Evolutionary conservation across 2,888 invertebrate species (phyloP).

Genomic region (Agrotis clavis): DNA sequence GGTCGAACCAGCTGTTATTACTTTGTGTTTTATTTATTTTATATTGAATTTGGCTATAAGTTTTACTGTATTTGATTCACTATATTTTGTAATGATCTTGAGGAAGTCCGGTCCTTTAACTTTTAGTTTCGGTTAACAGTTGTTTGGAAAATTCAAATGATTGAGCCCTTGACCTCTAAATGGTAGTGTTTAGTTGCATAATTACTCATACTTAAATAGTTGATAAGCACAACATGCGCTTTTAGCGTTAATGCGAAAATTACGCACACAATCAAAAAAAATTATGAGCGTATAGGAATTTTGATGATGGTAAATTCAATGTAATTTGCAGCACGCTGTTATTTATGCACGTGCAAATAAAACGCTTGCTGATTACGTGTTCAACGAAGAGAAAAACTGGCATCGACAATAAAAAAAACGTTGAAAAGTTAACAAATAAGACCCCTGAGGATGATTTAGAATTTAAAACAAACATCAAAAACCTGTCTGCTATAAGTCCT

Average conservation of each 20-base stretch:
- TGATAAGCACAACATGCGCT: conserved; percentile 13
- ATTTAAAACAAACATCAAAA: background rate
- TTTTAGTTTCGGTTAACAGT: conserved; percentile 19
- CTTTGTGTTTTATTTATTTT: conserved; percentile 17
- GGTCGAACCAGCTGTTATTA: conserved; percentile 21
- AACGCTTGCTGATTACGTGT: conserved; percentile 20
- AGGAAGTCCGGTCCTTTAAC: background rate
- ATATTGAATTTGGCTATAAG: background rate
- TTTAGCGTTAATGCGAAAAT: conserved; percentile 33
- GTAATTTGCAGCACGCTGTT: conserved; percentile 30
- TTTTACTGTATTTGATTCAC: conserved; percentile 9
- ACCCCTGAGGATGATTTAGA: no score
- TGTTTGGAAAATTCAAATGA: conserved; percentile 9
- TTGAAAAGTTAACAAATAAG: background rate
- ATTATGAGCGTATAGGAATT: conserved; percentile 32
- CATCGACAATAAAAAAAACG: background rate
- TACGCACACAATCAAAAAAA: conserved; percentile 24
- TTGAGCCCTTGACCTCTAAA: background rate
- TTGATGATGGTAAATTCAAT: conserved; percentile 14
- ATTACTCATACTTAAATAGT: conserved; percentile 6
- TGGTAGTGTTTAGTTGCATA: conserved; percentile 5
- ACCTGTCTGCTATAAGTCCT: background rate
- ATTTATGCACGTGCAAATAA: conserved; percentile 18
- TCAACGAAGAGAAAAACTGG: background rate
- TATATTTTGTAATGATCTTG: conserved; percentile 19